Conservation (phyloP, 2,888 invertebrate species). For the Elysia crispata region DNA sequence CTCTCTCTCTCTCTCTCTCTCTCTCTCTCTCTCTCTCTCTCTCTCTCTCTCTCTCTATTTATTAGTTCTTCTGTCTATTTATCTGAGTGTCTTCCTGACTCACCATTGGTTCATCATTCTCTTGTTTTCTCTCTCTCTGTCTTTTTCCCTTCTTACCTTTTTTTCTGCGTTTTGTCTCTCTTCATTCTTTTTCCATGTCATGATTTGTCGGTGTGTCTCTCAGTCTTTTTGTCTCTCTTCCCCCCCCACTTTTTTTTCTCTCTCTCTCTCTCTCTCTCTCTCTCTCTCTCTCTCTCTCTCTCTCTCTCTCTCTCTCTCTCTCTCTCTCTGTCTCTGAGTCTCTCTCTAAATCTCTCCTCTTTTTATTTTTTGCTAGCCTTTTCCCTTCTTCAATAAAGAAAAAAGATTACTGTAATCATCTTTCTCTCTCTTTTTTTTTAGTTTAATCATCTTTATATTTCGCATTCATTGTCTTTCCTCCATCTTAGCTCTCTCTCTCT, state of each 20-base stretch:
- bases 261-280: not conserved
- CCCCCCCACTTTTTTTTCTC: not conserved
- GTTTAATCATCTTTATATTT: not conserved
- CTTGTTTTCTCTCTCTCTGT: not conserved
- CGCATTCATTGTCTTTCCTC: not conserved
- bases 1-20: conserved; percentile 18
- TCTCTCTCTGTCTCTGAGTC: conserved; percentile 1
- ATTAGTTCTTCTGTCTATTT: not conserved
- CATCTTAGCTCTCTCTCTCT: not conserved
- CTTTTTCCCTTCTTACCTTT: conserved; percentile 18
- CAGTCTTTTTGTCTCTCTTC: conserved; percentile 13
- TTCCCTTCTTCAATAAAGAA: too few species aligned
- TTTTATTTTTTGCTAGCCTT: too few species aligned
- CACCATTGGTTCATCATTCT: not conserved
- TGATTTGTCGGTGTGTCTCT: not conserved
- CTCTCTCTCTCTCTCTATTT: not conserved
- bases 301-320: too few species aligned
- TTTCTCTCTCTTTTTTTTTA: not conserved
- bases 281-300: conserved; percentile 15
- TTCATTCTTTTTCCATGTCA: not conserved
- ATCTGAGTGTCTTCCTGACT: conserved; percentile 1
- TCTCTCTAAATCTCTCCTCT: too few species aligned
- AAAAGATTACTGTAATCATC: too few species aligned
- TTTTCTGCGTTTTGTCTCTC: not conserved
- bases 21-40: conserved; percentile 6